These are phyloP conservation scores for Cephus spinipes DNA, from an alignment of 2,888 invertebrate species.

Conservation along the genomic window DNA sequence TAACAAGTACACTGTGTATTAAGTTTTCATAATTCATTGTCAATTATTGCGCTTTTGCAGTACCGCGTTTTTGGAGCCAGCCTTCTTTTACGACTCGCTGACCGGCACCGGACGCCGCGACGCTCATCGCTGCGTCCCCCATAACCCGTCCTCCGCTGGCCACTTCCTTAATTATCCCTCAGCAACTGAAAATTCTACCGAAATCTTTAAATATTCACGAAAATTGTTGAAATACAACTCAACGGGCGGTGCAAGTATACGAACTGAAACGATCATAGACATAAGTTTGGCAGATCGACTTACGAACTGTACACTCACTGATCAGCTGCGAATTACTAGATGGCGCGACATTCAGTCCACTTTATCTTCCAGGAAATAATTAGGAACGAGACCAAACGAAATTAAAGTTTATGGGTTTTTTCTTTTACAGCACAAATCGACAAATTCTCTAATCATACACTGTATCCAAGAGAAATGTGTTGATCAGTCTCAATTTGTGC, in stretches of 20 bases:
- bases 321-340: neutral
- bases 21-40: too few species aligned
- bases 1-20: too few species aligned
- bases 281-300: slow-evolving; percentile 39
- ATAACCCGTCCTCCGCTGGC: slow-evolving; percentile 54
- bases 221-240: slow-evolving; percentile 32
- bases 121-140: slow-evolving; percentile 69
- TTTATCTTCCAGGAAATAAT: too few species aligned
- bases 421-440: too few species aligned
- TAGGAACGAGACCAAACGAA: too few species aligned
- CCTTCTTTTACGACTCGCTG: slow-evolving; percentile 87
- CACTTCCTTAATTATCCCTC: neutral
- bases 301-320: neutral
- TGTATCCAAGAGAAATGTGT: too few species aligned
- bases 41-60: slow-evolving; percentile 20
- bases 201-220: slow-evolving; percentile 19
- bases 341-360: neutral
- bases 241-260: slow-evolving; percentile 38
- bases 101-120: slow-evolving; percentile 65
- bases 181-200: neutral
- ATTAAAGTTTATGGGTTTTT: too few species aligned
- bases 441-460: too few species aligned
- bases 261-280: slow-evolving; percentile 49
- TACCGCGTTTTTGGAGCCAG: slow-evolving; percentile 91
- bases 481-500: too few species aligned